Evolutionary conservation across 2,113 vertebrate genomes (phyloP), one percentile per base, ranked within the genome.

Genomic region (Austrofundulus limnaeus): DNA sequence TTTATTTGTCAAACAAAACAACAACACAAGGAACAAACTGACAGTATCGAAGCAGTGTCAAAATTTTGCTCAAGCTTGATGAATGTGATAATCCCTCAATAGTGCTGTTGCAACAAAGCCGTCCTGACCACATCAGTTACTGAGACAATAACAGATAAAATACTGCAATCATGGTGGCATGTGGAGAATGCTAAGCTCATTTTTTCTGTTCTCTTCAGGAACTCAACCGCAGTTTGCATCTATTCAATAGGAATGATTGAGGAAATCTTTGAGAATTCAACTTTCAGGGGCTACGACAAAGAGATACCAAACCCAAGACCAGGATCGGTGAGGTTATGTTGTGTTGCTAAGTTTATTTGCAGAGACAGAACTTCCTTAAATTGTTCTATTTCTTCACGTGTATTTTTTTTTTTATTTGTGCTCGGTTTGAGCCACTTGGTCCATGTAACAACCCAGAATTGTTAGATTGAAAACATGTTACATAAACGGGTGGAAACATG

Each of bases 211-310:
- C 31, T 61, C 47, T 66, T 20, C 72, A 98, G 96, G 96, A 96
- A 95, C 60, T 93, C 93, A 45, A 95, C 95, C 0, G 96, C 95
- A 0, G 90, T 98, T 48, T 98, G 96, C 0, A 87, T 95, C 58
- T 98, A 95, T 61, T 91, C 94, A 0, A 88, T 98, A 0, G 79
- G 46, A 12, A 92, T 92, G 55, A 94, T 98, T 8, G 94, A 95
- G 55, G n/a, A 13, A 0, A 66, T 94, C 60, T 98, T 98, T 84
- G 87, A 87, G 19, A 92, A 77, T 0, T 96, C 96, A 2, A 75
- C 57, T 1, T 96, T 96, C 80, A 96, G 92, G 57, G 95, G 91
- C 61, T 95, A 92, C 41, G 13, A 66, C 0, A 25, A 77, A 0
- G 46, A 78, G 0, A 75, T 91, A 20, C 94, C 95, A 0, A 77